Conservation (phyloP, 2,797 vertebrate genomes). For the Pogoniulus pusillus region DNA sequence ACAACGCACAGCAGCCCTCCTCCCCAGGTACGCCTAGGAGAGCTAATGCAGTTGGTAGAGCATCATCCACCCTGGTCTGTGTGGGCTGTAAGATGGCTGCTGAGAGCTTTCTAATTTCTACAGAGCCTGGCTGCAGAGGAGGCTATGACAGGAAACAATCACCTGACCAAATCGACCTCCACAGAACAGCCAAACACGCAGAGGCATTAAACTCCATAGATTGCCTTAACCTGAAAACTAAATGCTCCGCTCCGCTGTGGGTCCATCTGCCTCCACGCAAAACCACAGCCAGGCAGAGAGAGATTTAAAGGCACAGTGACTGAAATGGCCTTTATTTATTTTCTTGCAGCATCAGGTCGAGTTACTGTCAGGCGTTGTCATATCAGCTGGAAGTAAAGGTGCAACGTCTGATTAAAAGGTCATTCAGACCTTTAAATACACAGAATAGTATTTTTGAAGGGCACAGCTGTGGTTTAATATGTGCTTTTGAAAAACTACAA, state of each 20-base stretch:
- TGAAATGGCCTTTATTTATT: conserved; percentile 53
- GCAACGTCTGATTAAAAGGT: conserved; percentile 55
- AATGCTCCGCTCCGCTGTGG: neutral
- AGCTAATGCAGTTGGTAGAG: neutral
- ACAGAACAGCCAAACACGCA: conserved; percentile 12
- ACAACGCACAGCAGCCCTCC: neutral
- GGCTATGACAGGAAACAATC: conserved; percentile 4
- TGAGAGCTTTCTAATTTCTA: too few species aligned
- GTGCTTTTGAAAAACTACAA: conserved; percentile 4
- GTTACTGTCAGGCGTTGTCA: conserved; percentile 35
- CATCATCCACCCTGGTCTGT: neutral
- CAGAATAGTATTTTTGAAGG: conserved; percentile 48
- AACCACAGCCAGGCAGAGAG: conserved; percentile 8
- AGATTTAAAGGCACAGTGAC: conserved; percentile 33
- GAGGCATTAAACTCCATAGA: conserved; percentile 13
- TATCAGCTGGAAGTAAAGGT: conserved; percentile 56
- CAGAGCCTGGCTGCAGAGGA: conserved; percentile 26
- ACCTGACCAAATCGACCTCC: conserved; percentile 14
- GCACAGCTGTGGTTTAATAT: conserved; percentile 28
- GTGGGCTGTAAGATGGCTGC: conserved; percentile 44
- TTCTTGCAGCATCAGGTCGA: conserved; percentile 32
- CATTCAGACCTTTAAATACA: conserved; percentile 56
- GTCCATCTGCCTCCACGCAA: conserved; percentile 1
- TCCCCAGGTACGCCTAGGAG: neutral
- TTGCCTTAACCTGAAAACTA: conserved; percentile 33